Conservation (phyloP, 1,140 invertebrate species). For the Drosophila busckii region DNA sequence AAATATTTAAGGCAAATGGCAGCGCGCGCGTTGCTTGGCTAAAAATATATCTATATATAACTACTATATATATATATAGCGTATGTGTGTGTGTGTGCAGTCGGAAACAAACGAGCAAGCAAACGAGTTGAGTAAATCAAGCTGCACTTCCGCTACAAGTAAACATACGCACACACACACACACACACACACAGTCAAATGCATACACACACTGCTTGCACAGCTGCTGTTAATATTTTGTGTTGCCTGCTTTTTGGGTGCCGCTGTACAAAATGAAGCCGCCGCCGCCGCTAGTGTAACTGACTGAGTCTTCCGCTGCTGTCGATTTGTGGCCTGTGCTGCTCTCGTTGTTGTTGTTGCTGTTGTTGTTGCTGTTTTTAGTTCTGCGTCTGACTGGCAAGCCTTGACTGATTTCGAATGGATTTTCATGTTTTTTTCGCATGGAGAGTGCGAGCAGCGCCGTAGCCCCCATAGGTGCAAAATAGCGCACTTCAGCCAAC, state of each 20-base stretch:
- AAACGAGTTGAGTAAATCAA: constrained; percentile 76
- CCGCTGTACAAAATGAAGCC: constrained; percentile 29
- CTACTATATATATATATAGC: too few species aligned
- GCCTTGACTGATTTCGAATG: constrained; percentile 69
- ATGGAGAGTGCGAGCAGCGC: neutral
- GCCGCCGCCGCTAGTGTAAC: neutral
- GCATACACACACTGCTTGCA: neutral
- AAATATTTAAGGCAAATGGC: constrained; percentile 48
- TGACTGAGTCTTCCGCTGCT: neutral
- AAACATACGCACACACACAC: constrained; percentile 8
- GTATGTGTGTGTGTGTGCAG: constrained; percentile 38
- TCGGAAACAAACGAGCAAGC: constrained; percentile 61
- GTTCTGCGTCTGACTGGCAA: constrained; percentile 38
- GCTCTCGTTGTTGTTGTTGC: neutral
- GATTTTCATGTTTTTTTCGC: constrained; percentile 56
- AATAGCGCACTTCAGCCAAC: constrained; percentile 68
- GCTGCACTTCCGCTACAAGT: constrained; percentile 69
- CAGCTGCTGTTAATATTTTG: constrained; percentile 24
- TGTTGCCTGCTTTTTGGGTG: constrained; percentile 40
- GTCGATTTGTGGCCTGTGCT: neutral
- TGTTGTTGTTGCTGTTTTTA: constrained; percentile 1
- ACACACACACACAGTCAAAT: neutral
- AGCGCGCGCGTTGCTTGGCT: too few species aligned
- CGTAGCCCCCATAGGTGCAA: constrained; percentile 66
- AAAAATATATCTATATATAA: too few species aligned